Percentiles rank a stretch among this genome's conserved stretches.
These are phyloP conservation scores for Sciurus carolinensis DNA, from an alignment of 2,797 vertebrate genomes.

Conservation along the genomic window DNA sequence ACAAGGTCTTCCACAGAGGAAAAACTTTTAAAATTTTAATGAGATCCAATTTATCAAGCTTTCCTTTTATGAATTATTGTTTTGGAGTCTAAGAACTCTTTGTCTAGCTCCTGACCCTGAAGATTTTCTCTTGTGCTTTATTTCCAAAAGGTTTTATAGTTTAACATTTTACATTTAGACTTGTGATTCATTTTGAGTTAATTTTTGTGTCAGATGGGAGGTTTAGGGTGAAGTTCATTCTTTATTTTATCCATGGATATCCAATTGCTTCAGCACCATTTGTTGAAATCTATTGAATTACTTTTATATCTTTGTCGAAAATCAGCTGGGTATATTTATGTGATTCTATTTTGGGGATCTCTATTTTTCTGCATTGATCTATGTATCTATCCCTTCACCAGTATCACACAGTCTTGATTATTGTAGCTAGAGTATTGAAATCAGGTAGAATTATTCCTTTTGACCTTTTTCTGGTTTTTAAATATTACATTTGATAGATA, in stretches of 20 bases:
- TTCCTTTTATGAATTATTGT: slow-evolving; percentile 26
- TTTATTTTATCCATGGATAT: neutral
- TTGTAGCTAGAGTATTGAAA: neutral
- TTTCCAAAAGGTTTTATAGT: neutral
- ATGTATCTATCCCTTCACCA: neutral
- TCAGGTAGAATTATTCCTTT: neutral
- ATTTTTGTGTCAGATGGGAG: slow-evolving; percentile 47
- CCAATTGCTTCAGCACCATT: neutral
- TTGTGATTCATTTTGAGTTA: slow-evolving; percentile 21
- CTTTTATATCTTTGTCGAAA: neutral
- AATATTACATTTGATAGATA: neutral
- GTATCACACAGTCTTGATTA: neutral
- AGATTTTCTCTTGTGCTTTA: slow-evolving; percentile 30
- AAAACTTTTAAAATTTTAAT: slow-evolving; percentile 20
- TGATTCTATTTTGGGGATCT: neutral
- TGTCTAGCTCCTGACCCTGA: neutral
- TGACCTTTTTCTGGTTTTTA: neutral
- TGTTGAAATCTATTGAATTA: neutral
- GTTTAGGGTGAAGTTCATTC: neutral
- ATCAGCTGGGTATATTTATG: neutral
- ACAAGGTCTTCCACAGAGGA: slow-evolving; percentile 26
- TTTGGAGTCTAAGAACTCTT: slow-evolving; percentile 4
- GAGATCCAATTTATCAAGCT: slow-evolving; percentile 16
- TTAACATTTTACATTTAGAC: slow-evolving; percentile 1
- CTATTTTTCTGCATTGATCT: neutral